These are phyloP conservation scores for Vanessa tameamea DNA, from an alignment of 1,140 invertebrate species.

Conservation along the genomic window DNA sequence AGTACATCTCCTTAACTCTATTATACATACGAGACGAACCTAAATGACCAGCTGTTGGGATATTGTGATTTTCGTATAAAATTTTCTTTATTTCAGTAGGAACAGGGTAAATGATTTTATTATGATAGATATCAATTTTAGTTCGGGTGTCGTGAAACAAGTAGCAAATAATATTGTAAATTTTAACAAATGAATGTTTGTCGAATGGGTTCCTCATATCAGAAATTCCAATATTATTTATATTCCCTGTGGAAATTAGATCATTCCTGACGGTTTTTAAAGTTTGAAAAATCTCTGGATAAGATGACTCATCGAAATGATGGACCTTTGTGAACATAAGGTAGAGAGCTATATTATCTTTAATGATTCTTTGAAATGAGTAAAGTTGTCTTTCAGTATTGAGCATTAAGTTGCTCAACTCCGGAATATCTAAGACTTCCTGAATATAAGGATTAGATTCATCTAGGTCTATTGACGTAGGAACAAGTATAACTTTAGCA, in stretches of 20 bases:
- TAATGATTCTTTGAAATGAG: slow-evolving; percentile 20
- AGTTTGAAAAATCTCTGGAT: slow-evolving; percentile 36
- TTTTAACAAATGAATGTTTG: too few relatives aligned
- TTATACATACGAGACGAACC: slow-evolving; percentile 20
- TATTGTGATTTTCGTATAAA: slow-evolving; percentile 38
- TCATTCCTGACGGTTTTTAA: slow-evolving; percentile 27
- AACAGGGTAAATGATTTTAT: slow-evolving; percentile 39
- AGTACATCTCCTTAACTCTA: slow-evolving; percentile 27
- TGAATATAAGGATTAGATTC: slow-evolving; percentile 38
- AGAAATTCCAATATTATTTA: slow-evolving; percentile 36
- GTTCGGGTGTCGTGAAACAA: slow-evolving; percentile 24
- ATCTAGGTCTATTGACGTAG: slow-evolving; percentile 37
- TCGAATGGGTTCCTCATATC: slow-evolving; percentile 33
- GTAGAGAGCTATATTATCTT: slow-evolving; percentile 29
- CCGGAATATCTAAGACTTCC: slow-evolving; percentile 33
- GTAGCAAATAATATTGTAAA: too few relatives aligned
- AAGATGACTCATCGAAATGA: slow-evolving; percentile 39
- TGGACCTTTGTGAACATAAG: slow-evolving; percentile 41
- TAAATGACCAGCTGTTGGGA: slow-evolving; percentile 35
- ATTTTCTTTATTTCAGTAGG: slow-evolving; percentile 40
- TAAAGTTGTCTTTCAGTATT: slow-evolving; percentile 31
- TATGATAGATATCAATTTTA: slow-evolving; percentile 30
- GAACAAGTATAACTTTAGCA: slow-evolving; percentile 32
- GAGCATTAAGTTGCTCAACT: slow-evolving; percentile 6
- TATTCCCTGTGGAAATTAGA: slow-evolving; percentile 1